These are phyloP conservation scores for Gymnarchus niloticus DNA, from an alignment of 2,113 vertebrate genomes.

Conservation along the genomic window DNA sequence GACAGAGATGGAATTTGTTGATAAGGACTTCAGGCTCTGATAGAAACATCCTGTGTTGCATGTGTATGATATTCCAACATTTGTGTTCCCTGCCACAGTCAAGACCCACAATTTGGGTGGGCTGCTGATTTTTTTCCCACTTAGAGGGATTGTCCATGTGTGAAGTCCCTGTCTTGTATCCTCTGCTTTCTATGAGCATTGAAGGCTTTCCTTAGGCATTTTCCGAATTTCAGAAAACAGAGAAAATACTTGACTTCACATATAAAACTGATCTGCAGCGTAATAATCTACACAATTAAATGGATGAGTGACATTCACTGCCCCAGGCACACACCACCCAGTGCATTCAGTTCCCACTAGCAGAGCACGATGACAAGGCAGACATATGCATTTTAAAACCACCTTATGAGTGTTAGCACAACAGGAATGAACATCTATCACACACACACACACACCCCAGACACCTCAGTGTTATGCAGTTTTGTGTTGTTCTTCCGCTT, in stretches of 20 bases:
- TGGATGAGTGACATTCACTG: not conserved
- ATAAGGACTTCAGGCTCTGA: no score
- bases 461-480: not conserved
- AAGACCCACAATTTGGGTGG: not conserved
- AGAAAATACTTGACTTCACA: not conserved
- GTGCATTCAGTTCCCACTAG: not conserved
- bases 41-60: no score
- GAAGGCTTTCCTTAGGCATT: not conserved
- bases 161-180: not conserved
- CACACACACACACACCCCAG: no score
- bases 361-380: not conserved
- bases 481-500: not conserved
- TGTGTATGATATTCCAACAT: not conserved
- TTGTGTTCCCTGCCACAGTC: not conserved
- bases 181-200: not conserved
- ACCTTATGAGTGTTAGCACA: not conserved
- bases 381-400: not conserved
- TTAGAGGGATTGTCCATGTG: not conserved
- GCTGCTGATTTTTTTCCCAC: not conserved
- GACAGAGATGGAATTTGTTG: no score
- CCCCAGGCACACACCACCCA: not conserved
- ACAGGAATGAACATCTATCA: not conserved
- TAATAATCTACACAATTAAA: slow-evolving; percentile 11
- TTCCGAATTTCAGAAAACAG: not conserved
- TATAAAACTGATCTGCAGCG: not conserved